These are phyloP conservation scores for Orthosia cruda DNA, from an alignment of 2,888 invertebrate genomes.

Conservation along the genomic window DNA sequence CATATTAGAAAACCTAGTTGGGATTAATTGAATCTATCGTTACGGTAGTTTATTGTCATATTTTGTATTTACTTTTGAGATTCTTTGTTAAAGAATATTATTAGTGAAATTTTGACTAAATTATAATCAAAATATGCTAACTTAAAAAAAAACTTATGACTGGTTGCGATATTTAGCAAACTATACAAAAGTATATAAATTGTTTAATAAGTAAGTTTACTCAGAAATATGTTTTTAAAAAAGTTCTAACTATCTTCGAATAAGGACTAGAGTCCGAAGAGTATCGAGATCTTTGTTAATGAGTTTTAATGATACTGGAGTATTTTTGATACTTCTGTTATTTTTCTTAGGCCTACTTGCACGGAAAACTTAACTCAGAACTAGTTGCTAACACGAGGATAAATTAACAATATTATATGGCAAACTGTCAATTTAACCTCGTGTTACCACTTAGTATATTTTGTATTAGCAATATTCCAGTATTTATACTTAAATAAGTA, in stretches of 20 bases:
- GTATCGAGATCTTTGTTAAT: no score
- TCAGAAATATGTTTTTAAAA: background rate
- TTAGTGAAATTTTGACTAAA: slow-evolving; percentile 7
- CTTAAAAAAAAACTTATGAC: background rate
- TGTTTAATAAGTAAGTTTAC: background rate
- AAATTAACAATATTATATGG: no score
- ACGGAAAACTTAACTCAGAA: no score
- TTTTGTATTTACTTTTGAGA: background rate
- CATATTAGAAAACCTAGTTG: background rate
- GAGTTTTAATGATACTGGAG: no score
- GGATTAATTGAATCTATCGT: background rate
- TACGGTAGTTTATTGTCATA: background rate
- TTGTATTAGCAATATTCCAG: no score
- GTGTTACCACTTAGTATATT: no score
- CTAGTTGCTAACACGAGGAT: no score
- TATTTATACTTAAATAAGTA: no score
- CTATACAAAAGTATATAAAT: background rate
- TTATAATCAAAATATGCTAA: background rate
- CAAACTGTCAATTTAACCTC: no score
- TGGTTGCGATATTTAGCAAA: background rate
- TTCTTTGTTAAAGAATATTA: slow-evolving; percentile 10
- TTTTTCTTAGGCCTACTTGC: no score
- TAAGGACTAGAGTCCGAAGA: no score
- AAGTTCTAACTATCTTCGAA: background rate
- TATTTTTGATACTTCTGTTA: no score